Evolutionary conservation across 2,888 invertebrate species (phyloP).

Genomic region (Eurois occulta): DNA sequence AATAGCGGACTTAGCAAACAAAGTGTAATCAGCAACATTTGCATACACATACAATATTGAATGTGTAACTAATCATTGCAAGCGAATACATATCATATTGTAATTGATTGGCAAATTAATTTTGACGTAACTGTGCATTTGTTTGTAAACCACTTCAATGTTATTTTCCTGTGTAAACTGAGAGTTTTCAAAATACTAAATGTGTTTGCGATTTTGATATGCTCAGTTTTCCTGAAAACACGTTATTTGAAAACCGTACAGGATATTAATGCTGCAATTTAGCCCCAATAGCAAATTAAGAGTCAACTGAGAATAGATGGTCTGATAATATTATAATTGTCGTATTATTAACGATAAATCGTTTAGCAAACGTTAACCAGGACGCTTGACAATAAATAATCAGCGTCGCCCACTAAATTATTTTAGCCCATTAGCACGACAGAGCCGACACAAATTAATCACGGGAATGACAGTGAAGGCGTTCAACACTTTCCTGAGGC

Average conservation of each 20-base stretch:
- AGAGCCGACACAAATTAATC: constrained; percentile 88
- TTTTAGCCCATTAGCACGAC: constrained; percentile 89
- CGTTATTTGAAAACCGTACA: neutral
- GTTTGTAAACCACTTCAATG: constrained; percentile 14
- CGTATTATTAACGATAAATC: constrained; percentile 78
- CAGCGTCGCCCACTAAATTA: constrained; percentile 87
- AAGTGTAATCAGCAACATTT: constrained; percentile 77
- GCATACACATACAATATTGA: constrained; percentile 77
- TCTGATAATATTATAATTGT: constrained; percentile 57
- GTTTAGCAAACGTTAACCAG: constrained; percentile 76
- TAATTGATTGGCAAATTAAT: constrained; percentile 42
- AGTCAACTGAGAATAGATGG: constrained; percentile 37
- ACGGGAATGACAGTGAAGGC: constrained; percentile 87
- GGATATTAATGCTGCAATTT: constrained; percentile 21
- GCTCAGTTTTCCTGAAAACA: constrained; percentile 14
- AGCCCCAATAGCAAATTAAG: constrained; percentile 40
- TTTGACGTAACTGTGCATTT: constrained; percentile 14
- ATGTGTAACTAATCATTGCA: constrained; percentile 74
- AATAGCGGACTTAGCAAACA: constrained; percentile 76
- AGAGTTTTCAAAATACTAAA: constrained; percentile 18
- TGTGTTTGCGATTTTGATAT: neutral
- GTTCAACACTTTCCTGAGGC: constrained; percentile 85
- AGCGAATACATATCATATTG: constrained; percentile 56
- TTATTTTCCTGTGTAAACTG: constrained; percentile 23
- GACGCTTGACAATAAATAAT: constrained; percentile 84